phyloP scores from a whole-genome alignment of 2,797 vertebrate genomes.

The Coracias cyanogaster region DNA sequence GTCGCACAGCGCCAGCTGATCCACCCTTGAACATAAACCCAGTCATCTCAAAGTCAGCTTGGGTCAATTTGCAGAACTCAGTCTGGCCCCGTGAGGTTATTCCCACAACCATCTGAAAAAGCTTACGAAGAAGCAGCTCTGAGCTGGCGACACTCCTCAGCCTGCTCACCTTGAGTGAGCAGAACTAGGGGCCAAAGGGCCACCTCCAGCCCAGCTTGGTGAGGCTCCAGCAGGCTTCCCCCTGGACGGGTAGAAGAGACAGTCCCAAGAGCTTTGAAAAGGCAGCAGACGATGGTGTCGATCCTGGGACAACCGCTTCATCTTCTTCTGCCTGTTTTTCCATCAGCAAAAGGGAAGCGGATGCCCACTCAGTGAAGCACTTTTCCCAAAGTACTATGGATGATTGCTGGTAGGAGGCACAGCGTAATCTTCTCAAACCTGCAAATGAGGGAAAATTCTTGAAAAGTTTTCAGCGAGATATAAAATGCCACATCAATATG shows the following conservation, averaged over 20 bases:
- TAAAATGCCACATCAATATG: background rate
- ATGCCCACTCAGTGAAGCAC: background rate
- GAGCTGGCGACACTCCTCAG: background rate
- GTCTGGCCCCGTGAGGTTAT: background rate
- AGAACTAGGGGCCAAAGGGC: background rate
- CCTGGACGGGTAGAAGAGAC: background rate
- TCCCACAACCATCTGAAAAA: background rate
- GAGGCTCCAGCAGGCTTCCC: background rate
- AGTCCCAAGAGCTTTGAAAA: background rate
- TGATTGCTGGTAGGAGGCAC: conserved; percentile 33
- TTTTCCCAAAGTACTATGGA: background rate
- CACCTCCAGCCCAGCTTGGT: fast-evolving
- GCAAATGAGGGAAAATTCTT: background rate
- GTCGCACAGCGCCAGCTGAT: background rate
- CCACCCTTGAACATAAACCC: background rate
- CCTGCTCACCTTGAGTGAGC: fast-evolving
- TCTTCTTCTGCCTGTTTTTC: conserved; percentile 27
- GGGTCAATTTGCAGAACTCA: background rate
- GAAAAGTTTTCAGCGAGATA: background rate
- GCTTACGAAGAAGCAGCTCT: fast-evolving
- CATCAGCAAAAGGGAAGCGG: conserved; percentile 9
- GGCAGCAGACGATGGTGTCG: background rate
- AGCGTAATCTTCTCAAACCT: conserved; percentile 16
- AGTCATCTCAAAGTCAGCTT: background rate
- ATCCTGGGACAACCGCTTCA: background rate